Conservation (phyloP, 2,888 invertebrate genomes). For the Schizotus pectinicornis region DNA sequence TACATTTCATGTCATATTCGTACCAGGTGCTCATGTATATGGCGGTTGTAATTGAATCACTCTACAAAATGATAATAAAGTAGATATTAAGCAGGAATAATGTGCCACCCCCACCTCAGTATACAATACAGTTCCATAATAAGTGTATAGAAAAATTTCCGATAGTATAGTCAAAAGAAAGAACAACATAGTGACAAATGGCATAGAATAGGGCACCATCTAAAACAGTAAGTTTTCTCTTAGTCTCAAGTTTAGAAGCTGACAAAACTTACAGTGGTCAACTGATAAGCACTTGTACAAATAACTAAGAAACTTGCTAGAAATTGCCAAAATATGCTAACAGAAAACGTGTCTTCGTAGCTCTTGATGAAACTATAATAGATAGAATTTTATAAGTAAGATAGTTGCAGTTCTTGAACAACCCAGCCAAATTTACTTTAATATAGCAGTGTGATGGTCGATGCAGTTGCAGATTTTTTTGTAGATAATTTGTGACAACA, state of each 20-base stretch:
- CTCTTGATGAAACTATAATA: not conserved
- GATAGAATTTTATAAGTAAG: not conserved
- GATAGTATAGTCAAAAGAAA: too few relatives aligned
- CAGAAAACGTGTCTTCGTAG: slow-evolving; percentile 5
- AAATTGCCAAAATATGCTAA: slow-evolving; percentile 3
- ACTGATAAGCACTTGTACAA: slow-evolving; percentile 1
- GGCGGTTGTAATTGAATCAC: slow-evolving; percentile 54
- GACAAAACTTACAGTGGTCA: slow-evolving; percentile 1
- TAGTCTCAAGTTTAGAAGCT: too few relatives aligned
- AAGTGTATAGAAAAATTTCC: too few relatives aligned
- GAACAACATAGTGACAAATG: too few relatives aligned
- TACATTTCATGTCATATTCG: slow-evolving; percentile 52
- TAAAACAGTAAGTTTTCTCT: too few relatives aligned
- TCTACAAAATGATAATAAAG: too few relatives aligned
- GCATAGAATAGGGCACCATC: too few relatives aligned
- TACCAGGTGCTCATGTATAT: slow-evolving; percentile 56
- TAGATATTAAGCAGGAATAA: too few relatives aligned
- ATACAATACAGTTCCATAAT: too few relatives aligned
- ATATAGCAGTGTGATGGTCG: not conserved
- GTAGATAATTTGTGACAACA: not conserved
- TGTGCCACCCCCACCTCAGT: too few relatives aligned
- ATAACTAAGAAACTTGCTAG: slow-evolving; percentile 5
- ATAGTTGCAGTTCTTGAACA: not conserved
- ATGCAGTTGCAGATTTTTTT: not conserved
- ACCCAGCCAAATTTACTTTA: not conserved